A percentile compares a stretch with the other conserved stretches of the same genome.
These are phyloP conservation scores for Rhineura floridana DNA, from an alignment of 2,113 vertebrate genomes.

Conservation along the genomic window DNA sequence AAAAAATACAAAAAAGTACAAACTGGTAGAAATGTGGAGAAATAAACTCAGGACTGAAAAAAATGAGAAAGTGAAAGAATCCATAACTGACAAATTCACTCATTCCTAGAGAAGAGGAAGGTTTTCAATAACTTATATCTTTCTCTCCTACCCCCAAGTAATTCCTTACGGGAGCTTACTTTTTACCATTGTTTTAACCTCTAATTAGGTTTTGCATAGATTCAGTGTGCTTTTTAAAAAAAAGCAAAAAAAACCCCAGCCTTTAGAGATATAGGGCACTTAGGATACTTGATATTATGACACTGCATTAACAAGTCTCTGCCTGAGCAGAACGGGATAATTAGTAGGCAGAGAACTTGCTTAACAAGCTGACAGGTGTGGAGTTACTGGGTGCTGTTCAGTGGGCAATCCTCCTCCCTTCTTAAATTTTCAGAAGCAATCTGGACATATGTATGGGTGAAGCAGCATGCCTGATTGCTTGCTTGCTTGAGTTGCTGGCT, in stretches of 20 bases:
- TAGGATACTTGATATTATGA: conserved; percentile 60
- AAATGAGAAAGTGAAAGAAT: no score
- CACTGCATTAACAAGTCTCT: conserved; percentile 63
- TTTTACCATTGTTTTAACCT: conserved; percentile 38
- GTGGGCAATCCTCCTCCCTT: neutral
- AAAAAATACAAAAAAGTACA: no score
- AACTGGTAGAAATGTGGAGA: no score
- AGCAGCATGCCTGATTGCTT: no score
- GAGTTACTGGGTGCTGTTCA: conserved; percentile 29
- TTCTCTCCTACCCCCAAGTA: rapidly evolving
- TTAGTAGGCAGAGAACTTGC: conserved; percentile 58
- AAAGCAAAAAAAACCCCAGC: conserved; percentile 43
- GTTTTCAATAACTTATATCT: no score
- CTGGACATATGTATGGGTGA: no score
- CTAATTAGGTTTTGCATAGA: conserved; percentile 72
- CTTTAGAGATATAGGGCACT: conserved; percentile 58
- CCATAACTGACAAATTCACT: no score
- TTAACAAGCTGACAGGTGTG: neutral
- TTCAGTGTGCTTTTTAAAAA: conserved; percentile 65
- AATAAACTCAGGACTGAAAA: no score
- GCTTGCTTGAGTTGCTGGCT: neutral
- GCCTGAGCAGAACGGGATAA: conserved; percentile 66
- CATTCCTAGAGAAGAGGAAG: no score
- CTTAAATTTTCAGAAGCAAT: no score
- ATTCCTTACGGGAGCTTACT: conserved; percentile 28